These are phyloP conservation scores for Polypedilum vanderplanki DNA, from an alignment of 1,140 invertebrate species.

Conservation along the genomic window DNA sequence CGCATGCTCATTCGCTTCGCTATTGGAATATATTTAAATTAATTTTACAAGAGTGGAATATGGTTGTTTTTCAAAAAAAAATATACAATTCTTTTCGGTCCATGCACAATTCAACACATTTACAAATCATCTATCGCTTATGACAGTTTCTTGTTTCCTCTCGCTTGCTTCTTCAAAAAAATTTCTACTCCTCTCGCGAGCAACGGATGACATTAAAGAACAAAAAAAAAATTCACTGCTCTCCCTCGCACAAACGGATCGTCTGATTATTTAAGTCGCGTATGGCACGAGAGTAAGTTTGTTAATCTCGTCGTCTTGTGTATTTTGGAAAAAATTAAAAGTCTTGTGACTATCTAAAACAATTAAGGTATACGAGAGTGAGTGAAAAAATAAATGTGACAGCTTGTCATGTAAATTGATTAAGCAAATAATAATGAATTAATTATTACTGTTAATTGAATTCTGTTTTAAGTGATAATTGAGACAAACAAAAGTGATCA, in stretches of 20 bases:
- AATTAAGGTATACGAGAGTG: no score
- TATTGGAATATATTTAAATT: no score
- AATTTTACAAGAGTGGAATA: no score
- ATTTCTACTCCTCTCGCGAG: neutral
- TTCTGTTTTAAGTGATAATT: conserved; percentile 9
- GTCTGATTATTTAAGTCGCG: neutral
- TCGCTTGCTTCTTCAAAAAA: neutral
- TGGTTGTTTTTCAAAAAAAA: no score
- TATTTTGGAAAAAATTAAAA: neutral
- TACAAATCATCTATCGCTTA: conserved; percentile 13
- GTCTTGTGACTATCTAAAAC: no score
- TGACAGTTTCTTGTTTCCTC: neutral
- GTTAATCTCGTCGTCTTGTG: neutral
- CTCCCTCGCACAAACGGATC: neutral
- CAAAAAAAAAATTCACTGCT: neutral
- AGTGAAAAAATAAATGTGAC: neutral
- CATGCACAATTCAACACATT: neutral
- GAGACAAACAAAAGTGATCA: neutral
- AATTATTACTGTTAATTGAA: conserved; percentile 14
- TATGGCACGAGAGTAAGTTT: neutral
- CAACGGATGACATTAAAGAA: conserved; percentile 12
- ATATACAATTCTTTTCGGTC: neutral
- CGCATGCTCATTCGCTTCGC: no score
- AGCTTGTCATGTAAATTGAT: neutral
- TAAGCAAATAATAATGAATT: conserved; percentile 20